These are phyloP conservation scores for Cerastis leucographa DNA, from an alignment of 2,888 invertebrate genomes.

Conservation along the genomic window DNA sequence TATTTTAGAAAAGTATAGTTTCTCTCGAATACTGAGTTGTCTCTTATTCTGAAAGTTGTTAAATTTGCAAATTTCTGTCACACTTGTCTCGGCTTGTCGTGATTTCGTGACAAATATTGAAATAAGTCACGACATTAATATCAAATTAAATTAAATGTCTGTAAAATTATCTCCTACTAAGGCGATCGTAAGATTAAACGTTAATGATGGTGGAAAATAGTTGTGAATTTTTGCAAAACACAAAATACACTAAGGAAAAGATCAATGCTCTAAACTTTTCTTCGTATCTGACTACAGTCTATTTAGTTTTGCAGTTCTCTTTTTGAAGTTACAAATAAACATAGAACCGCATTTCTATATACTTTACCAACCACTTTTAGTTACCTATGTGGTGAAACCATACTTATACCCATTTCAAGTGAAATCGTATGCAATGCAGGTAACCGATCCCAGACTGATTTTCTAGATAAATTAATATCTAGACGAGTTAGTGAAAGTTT, in stretches of 20 bases:
- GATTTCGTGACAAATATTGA: conserved; percentile 35
- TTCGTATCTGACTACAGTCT: conserved; percentile 1
- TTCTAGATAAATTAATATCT: conserved; percentile 44
- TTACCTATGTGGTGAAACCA: not conserved
- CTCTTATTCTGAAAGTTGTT: conserved; percentile 4
- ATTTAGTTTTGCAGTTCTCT: conserved; percentile 14
- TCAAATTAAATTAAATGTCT: conserved; percentile 12
- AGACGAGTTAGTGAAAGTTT: conserved; percentile 36
- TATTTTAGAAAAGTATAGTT: not conserved
- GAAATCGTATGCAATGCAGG: conserved; percentile 22
- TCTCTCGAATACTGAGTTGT: not conserved
- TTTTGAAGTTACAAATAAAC: conserved; percentile 9
- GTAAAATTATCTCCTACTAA: conserved; percentile 16
- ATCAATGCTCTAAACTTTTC: not conserved
- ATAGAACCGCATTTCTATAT: not conserved
- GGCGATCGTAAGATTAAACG: not conserved
- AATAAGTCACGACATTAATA: conserved; percentile 39
- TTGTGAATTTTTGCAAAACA: conserved; percentile 3
- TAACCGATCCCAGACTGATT: conserved; percentile 31
- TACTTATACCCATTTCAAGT: conserved; percentile 5
- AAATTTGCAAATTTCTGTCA: conserved; percentile 9
- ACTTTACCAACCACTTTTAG: not conserved
- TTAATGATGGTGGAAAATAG: conserved; percentile 4
- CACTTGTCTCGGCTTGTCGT: not conserved
- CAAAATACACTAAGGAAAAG: conserved; percentile 7